Conservation (phyloP, 2,113 vertebrate genomes). For the Nycticorax nycticorax region DNA sequence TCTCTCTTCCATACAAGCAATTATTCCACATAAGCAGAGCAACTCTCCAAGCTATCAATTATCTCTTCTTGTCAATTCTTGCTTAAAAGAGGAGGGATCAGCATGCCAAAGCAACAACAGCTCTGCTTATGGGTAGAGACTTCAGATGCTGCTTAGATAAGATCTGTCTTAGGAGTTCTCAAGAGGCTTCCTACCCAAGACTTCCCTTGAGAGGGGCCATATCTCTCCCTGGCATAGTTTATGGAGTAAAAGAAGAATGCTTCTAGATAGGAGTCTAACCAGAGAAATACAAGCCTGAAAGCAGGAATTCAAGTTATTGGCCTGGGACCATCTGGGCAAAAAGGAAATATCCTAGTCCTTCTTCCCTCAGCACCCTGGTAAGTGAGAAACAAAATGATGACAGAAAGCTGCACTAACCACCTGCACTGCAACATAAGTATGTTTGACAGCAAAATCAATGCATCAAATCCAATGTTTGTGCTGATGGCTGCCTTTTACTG, state of each 20-base stretch:
- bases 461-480: background rate
- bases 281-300: background rate
- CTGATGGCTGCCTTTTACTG: background rate
- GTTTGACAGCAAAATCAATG: background rate
- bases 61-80: background rate
- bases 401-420: background rate
- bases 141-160: background rate
- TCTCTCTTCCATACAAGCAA: background rate
- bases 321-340: background rate
- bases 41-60: background rate
- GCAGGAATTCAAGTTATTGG: background rate
- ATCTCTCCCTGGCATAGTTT: background rate
- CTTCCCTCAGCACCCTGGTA: background rate
- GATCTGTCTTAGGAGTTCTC: background rate
- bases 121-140: background rate
- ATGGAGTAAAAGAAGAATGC: background rate
- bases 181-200: background rate
- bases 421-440: background rate
- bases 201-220: background rate
- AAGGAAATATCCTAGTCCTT: background rate
- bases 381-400: background rate
- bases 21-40: background rate
- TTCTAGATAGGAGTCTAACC: background rate
- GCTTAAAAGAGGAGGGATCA: background rate
- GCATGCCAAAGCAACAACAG: background rate